phyloP scores from a whole-genome alignment of 2,888 invertebrate species.

The Orchesellides sinensis region DNA sequence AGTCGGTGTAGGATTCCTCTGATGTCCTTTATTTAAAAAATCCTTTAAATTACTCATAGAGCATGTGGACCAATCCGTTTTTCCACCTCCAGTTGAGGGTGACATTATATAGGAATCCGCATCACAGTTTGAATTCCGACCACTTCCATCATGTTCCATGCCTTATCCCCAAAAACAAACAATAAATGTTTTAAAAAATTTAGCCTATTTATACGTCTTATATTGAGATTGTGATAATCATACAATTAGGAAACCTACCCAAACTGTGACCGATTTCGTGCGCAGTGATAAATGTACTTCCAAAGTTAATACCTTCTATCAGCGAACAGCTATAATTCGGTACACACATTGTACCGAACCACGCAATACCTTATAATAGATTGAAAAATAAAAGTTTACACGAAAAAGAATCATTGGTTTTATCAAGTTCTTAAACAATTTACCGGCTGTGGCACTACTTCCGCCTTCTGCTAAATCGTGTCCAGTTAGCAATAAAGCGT shows the following conservation, averaged over 20 bases:
- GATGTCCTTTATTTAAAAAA: slow-evolving; percentile 44
- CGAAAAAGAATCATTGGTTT: too few relatives aligned
- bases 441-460: slow-evolving; percentile 1
- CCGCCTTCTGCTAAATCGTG: slow-evolving; percentile 44
- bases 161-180: too few relatives aligned
- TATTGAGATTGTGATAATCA: slow-evolving; percentile 25
- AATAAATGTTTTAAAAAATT: too few relatives aligned
- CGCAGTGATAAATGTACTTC: slow-evolving; percentile 46
- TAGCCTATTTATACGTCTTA: too few relatives aligned
- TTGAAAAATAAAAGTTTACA: not conserved
- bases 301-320: slow-evolving; percentile 60
- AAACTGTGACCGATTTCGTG: slow-evolving; percentile 35
- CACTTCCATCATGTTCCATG: slow-evolving; percentile 60
- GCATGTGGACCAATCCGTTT: slow-evolving; percentile 63
- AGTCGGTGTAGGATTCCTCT: slow-evolving; percentile 6
- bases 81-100: slow-evolving; percentile 58
- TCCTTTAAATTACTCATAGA: slow-evolving; percentile 47
- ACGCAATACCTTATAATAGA: slow-evolving; percentile 48
- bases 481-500: slow-evolving; percentile 65
- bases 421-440: not conserved
- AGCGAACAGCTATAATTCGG: slow-evolving; percentile 61
- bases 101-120: slow-evolving; percentile 65
- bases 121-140: slow-evolving; percentile 32
- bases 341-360: slow-evolving; percentile 66
- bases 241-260: not conserved